Conservation (phyloP, 2,797 vertebrate species). For the Cossypha caffra region DNA sequence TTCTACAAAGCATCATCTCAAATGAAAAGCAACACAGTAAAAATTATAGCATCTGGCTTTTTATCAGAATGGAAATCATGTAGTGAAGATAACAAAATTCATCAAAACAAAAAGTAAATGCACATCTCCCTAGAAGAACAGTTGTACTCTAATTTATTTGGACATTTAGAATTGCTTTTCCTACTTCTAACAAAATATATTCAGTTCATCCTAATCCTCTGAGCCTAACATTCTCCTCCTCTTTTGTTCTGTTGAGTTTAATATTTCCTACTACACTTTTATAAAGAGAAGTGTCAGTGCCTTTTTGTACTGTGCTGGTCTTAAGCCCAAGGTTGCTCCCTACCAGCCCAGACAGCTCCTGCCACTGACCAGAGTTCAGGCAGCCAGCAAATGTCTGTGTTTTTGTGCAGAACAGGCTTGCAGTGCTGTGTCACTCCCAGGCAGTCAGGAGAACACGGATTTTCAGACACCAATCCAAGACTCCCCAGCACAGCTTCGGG, state of each 20-base stretch:
- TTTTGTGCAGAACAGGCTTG: background rate
- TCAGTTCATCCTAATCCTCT: background rate
- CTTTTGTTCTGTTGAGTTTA: background rate
- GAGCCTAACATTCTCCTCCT: background rate
- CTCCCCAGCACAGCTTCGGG: background rate
- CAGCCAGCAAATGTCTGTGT: background rate
- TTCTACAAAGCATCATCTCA: background rate
- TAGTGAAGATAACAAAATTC: background rate
- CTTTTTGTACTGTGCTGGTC: background rate
- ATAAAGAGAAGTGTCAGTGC: background rate
- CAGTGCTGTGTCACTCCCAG: background rate
- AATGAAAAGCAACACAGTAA: background rate
- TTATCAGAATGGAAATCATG: background rate
- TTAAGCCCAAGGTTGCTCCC: background rate
- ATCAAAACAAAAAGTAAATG: background rate
- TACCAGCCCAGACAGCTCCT: background rate
- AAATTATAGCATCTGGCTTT: background rate
- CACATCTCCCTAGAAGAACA: background rate
- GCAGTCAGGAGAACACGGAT: accelerated
- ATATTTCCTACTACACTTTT: background rate
- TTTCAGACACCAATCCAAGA: background rate
- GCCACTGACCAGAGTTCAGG: background rate
- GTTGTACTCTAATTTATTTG: background rate
- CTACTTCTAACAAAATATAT: background rate
- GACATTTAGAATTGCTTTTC: background rate